These are phyloP conservation scores for Drosophila niveifrons DNA, from an alignment of 2,888 invertebrate species.

Conservation along the genomic window DNA sequence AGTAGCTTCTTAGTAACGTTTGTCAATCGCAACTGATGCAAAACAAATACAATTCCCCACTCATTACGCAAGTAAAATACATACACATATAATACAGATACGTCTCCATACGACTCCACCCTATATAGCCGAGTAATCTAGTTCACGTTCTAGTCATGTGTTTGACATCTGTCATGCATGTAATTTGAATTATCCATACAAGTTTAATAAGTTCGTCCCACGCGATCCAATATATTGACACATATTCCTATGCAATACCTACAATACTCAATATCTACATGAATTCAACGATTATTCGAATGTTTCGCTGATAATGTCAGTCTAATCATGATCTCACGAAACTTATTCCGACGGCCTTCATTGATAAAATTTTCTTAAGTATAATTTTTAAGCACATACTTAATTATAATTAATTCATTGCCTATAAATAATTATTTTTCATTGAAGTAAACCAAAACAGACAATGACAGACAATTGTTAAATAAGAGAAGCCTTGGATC, in stretches of 20 bases:
- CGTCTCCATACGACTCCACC: conserved; percentile 41
- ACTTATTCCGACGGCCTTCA: background rate
- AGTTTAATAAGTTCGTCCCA: conserved; percentile 62
- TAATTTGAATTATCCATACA: conserved; percentile 62
- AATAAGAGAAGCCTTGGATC: conserved; percentile 39
- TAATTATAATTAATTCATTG: background rate
- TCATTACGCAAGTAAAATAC: conserved; percentile 1
- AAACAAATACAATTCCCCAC: conserved; percentile 62
- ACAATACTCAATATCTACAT: no score
- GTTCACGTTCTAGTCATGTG: conserved; percentile 33
- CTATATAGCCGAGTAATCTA: conserved; percentile 53
- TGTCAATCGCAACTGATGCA: conserved; percentile 60
- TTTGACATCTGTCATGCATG: conserved; percentile 75
- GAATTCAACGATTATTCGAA: conserved; percentile 9
- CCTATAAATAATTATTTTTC: background rate
- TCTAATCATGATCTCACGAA: conserved; percentile 8
- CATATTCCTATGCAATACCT: no score
- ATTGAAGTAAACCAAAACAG: background rate
- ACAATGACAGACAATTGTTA: conserved; percentile 9
- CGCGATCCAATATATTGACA: background rate
- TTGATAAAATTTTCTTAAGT: background rate
- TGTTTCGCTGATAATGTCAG: conserved; percentile 44
- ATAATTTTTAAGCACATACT: background rate
- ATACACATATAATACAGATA: background rate
- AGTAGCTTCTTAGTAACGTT: conserved; percentile 1